phyloP scores from a whole-genome alignment of 2,888 invertebrate species.

The Pteria penguin region DNA sequence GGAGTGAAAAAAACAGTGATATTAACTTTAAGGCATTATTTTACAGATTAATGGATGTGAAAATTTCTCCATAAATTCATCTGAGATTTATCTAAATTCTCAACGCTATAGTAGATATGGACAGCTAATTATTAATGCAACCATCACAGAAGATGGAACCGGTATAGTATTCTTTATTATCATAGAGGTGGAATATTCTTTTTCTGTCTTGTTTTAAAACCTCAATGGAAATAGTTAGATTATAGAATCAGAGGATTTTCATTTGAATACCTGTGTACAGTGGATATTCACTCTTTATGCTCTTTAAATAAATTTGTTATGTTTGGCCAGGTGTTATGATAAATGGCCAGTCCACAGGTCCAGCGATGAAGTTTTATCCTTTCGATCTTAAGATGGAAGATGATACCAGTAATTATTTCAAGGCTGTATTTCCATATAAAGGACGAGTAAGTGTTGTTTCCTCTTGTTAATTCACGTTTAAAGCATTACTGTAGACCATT shows the following conservation, averaged over 20 bases:
- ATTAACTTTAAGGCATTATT: no score
- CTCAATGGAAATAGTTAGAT: background rate
- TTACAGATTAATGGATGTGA: constrained; percentile 70
- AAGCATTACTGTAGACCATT: no score
- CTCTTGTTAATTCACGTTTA: no score
- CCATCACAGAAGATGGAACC: constrained; percentile 67
- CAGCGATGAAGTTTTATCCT: constrained; percentile 47
- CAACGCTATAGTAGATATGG: constrained; percentile 50
- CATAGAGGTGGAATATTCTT: no score
- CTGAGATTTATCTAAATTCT: constrained; percentile 49
- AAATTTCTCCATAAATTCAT: constrained; percentile 55
- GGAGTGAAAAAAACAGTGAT: no score
- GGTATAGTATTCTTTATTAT: no score
- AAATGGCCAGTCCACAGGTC: constrained; percentile 51
- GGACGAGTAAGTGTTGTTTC: constrained; percentile 61
- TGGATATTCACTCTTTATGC: no score
- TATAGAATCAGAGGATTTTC: background rate
- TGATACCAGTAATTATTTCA: constrained; percentile 84
- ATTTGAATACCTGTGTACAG: constrained; percentile 2
- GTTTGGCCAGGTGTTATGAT: constrained; percentile 59
- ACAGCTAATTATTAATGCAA: constrained; percentile 58
- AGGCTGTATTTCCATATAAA: constrained; percentile 85
- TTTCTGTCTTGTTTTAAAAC: background rate
- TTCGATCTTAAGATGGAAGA: constrained; percentile 61
- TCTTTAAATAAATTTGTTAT: no score